A percentile compares a stretch with the other conserved stretches of the same genome.
phyloP scores from a whole-genome alignment of 2,113 vertebrate genomes.

The Connochaetes taurinus region DNA sequence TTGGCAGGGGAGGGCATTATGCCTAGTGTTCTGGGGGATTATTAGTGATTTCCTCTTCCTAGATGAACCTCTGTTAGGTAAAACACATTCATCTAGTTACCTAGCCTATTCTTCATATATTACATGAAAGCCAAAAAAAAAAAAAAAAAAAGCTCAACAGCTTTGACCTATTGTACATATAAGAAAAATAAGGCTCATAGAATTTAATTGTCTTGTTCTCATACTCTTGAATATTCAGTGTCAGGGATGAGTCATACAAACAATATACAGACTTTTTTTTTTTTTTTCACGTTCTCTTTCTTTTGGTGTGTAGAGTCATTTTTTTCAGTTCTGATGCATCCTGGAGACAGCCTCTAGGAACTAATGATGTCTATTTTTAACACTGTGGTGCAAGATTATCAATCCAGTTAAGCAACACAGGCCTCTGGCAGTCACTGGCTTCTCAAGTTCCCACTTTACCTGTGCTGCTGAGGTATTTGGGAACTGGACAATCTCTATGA shows the following conservation, averaged over 20 bases:
- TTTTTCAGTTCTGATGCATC: neutral
- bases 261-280: neutral
- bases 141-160: neutral
- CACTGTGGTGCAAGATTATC: neutral
- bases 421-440: neutral
- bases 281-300: neutral
- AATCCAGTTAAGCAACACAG: neutral
- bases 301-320: neutral
- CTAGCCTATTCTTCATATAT: neutral
- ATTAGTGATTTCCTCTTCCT: neutral
- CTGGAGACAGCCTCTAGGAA: neutral
- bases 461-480: neutral
- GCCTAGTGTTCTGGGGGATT: neutral
- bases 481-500: neutral
- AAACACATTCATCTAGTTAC: neutral
- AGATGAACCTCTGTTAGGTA: neutral
- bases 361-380: neutral
- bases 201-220: neutral
- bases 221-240: neutral
- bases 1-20: neutral
- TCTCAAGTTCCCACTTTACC: neutral
- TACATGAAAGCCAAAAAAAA: neutral
- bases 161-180: neutral
- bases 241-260: neutral
- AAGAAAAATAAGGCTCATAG: neutral